phyloP scores from a whole-genome alignment of 2,797 vertebrate genomes.

The Odontamblyopus lacepedii region DNA sequence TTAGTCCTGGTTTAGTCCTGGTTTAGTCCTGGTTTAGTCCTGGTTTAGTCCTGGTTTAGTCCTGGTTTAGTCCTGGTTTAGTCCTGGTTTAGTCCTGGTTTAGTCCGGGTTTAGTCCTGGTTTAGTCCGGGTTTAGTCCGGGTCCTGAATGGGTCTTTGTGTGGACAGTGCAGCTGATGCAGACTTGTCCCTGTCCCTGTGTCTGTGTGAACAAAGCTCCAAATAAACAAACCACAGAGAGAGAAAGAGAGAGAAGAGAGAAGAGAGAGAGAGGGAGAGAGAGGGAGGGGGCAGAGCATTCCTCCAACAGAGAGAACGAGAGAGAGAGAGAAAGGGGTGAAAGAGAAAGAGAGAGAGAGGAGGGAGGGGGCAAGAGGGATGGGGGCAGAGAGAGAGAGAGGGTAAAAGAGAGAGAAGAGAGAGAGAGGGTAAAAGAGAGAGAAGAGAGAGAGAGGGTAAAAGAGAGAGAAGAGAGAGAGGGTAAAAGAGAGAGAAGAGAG shows the following conservation, averaged over 20 bases:
- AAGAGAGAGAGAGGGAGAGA: too few relatives aligned
- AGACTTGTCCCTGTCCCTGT: slow-evolving; percentile 1
- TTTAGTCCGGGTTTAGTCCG: neutral
- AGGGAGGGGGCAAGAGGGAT: too few relatives aligned
- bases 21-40: too few relatives aligned
- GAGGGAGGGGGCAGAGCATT: neutral
- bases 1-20: too few relatives aligned
- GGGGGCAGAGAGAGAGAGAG: too few relatives aligned
- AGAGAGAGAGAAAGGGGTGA: too few relatives aligned
- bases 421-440: too few relatives aligned
- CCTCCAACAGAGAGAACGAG: neutral
- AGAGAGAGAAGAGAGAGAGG: too few relatives aligned
- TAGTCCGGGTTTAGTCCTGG: neutral
- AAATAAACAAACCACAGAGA: neutral
- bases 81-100: neutral
- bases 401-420: too few relatives aligned
- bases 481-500: too few relatives aligned
- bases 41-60: neutral
- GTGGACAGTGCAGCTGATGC: slow-evolving; percentile 2
- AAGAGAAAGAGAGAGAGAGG: too few relatives aligned
- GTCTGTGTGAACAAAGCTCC: neutral
- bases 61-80: neutral
- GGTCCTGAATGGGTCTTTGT: neutral
- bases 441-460: too few relatives aligned
- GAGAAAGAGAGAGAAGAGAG: neutral